phyloP scores from a whole-genome alignment of 2,888 invertebrate genomes.

The Dryocosmus kuriphilus region DNA sequence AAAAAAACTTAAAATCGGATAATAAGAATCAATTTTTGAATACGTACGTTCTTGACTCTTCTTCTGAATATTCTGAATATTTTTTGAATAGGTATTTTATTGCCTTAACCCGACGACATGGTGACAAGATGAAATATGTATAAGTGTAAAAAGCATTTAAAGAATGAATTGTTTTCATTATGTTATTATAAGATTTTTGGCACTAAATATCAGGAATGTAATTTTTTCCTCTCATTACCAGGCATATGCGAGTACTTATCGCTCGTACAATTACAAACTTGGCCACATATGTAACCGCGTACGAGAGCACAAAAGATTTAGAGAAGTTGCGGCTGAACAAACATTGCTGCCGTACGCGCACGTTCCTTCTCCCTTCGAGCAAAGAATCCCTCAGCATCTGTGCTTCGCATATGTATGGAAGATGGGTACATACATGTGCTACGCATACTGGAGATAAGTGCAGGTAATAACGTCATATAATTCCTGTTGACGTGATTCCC shows the following conservation, averaged over 20 bases:
- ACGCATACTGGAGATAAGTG: background rate
- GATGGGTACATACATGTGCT: slow-evolving; percentile 5
- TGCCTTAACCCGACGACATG: too few species aligned
- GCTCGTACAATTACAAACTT: slow-evolving; percentile 8
- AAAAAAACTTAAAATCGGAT: too few species aligned
- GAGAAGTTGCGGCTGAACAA: slow-evolving; percentile 78
- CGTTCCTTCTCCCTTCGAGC: slow-evolving; percentile 59
- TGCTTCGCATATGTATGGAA: slow-evolving; percentile 2
- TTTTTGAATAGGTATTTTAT: too few species aligned
- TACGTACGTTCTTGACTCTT: too few species aligned
- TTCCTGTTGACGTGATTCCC: slow-evolving; percentile 3
- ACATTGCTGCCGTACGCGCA: slow-evolving; percentile 69
- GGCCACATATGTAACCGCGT: slow-evolving; percentile 22
- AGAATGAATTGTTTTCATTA: background rate
- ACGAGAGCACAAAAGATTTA: slow-evolving; percentile 74
- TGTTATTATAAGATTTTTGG: background rate
- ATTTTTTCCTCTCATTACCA: background rate
- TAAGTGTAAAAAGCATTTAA: too few species aligned
- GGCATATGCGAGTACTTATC: background rate
- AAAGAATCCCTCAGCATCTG: slow-evolving; percentile 7
- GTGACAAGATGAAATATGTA: background rate
- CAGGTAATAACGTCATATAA: slow-evolving; percentile 28
- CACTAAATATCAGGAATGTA: background rate
- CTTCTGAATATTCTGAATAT: too few species aligned
- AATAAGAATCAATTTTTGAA: too few species aligned